Evolutionary conservation across 2,888 invertebrate species (phyloP), one percentile per base, ranked within the genome.

Genomic region (Lathronympha strigana): DNA sequence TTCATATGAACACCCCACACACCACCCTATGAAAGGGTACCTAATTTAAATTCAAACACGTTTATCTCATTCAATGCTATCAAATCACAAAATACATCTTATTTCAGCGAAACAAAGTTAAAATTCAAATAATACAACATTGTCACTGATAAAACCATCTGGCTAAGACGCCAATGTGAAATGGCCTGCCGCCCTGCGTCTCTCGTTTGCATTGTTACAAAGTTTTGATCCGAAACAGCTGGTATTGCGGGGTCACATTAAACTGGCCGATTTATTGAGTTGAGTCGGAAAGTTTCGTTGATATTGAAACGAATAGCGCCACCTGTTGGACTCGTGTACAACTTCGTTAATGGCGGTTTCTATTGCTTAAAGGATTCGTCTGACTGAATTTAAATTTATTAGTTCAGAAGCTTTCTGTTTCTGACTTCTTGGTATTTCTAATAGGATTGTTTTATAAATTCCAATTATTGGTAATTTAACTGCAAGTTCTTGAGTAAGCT

Each of bases 281-380:
- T 82, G 85, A 83, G 83, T 83, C 83, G 82, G 86, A 85, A 90
- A 90, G 86, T 91, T 91, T 90, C 86, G 89, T 83, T 86, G 88
- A 88, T 90, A 91, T 90, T 91, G 90, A 91, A 91, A 90, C 86
- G 89, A 90, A 90, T 88, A 82, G 85, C 82, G 82, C 84, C 88
- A 91, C 91, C 90, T 91, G 91, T 91, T 90, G 90, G 84, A 74
- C 78, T 74, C 79, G 75, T 80, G 82, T 79, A 84, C 83, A 87
- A 89, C 83, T 88, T 87, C 77, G 86, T 84, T 90, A 91, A 90
- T 88, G 82, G 87, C 76, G 76, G 78, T 80, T 79, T 67, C 53
- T 67, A 69, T 71, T 61, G 60, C 61, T 49, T 63, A 66, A 67
- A 70, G 68, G 67, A 66, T 61, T 61, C 47, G 47, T 53, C 49